Base-by-base conservation (phyloP, 1,140 invertebrate species). In the Ips typographus region DNA sequence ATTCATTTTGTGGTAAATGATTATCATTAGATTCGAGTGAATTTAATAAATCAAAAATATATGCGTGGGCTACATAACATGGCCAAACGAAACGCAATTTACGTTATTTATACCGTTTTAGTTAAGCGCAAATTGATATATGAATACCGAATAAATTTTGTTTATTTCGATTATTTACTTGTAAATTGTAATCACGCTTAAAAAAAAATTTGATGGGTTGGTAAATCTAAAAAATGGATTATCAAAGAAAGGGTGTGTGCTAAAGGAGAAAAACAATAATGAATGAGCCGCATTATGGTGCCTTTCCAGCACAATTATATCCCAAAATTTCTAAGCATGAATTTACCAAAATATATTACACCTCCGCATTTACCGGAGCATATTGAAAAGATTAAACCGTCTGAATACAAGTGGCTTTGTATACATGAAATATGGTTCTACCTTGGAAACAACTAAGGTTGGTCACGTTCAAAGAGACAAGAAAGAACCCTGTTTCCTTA, bases 71-170 rank as follows among this genome's bases (percentile, higher is more conserved):
- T 40, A 61, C 57, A 59, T 37, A 61, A 8, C 59, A 44, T 22
- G 44, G 44, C 41, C 42, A 41, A 64, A 52, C 61, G 44, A 64
- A 64, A 38, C 40, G 39, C 61, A 64, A 64, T 64, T 52, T 64
- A 36, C 37, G 49, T 52, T 64, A 64, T 64, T 64, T 64, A 64
- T 64, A 64, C 61, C 61, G 37, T 64, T 64, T 64, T 64, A 64
- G 61, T 64, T 64, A 53, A 53, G 47, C 61, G 8, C 49, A 64
- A 52, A 64, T 64, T 64, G 49, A 49, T 64, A 64, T 52, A 51
- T 64, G 49, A 64, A 42, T 52, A 40, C 37, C 7, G 38, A 39
- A 41, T 51, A 64, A 64, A 64, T 64, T 51, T 41, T 53, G 37
- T 64, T 64, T 64, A 64, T 64, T 64, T 52, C 36, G 40, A 64